A percentile compares a stretch with the other conserved stretches of the same genome.
These are phyloP conservation scores for Halcyon badia DNA, from an alignment of 2,797 vertebrate genomes.

Conservation along the genomic window DNA sequence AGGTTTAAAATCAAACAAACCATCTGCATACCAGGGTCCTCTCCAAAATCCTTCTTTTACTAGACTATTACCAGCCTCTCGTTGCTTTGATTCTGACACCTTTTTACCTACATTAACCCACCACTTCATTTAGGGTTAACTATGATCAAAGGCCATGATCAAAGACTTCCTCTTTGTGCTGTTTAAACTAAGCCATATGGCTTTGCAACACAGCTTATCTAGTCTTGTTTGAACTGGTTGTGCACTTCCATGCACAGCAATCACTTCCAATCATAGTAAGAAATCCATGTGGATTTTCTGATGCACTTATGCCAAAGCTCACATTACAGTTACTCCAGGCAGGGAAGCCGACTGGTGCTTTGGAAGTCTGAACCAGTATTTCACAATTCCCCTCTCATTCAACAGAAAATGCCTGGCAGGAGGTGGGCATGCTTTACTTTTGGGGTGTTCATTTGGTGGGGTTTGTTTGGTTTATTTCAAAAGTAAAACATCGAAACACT, in stretches of 20 bases:
- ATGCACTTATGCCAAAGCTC: conserved; percentile 47
- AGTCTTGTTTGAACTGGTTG: conserved; percentile 69
- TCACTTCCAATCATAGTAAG: conserved; percentile 64
- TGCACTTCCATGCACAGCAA: conserved; percentile 29
- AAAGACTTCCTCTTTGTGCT: conserved; percentile 67
- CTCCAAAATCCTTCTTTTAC: conserved; percentile 25
- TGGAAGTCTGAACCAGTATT: background rate
- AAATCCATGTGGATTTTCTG: conserved; percentile 59
- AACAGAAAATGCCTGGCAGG: background rate
- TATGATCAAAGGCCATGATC: conserved; percentile 73
- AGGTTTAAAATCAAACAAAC: conserved; percentile 19
- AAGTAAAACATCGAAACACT: background rate
- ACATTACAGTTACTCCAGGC: conserved; percentile 6
- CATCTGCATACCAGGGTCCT: conserved; percentile 29
- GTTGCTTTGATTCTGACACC: conserved; percentile 63
- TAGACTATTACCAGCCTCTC: background rate
- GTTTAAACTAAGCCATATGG: conserved; percentile 74
- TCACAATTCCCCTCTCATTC: background rate
- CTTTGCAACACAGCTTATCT: conserved; percentile 70
- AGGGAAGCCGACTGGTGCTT: background rate
- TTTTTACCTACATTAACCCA: conserved; percentile 61
- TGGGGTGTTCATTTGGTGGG: background rate
- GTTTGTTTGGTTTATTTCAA: background rate
- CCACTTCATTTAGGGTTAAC: conserved; percentile 69
- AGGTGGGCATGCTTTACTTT: background rate